Evolutionary conservation across 2,888 invertebrate genomes (phyloP), one percentile per base, ranked within the genome.

Genomic region (Yponomeuta plumbellus): DNA sequence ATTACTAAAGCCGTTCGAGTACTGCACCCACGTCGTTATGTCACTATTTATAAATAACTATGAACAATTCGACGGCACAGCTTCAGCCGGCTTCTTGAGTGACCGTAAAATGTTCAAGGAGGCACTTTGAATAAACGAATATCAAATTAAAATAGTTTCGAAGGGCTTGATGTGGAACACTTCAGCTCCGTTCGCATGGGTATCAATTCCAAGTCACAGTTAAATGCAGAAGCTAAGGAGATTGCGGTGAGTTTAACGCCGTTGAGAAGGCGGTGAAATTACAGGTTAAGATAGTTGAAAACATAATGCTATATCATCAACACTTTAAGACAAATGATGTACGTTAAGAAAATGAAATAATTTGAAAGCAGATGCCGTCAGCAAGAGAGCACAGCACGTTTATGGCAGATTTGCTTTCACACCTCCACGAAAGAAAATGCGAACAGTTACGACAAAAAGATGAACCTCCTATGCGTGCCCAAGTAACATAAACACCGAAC

Each of bases 131-230:
- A 71, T 75, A 73, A 76, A 80, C 76, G 70, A 77, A 79, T 74
- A 72, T 74, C 75, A 80, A 67, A 80, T 82, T 81, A 81, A 85
- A 84, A 83, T 82, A 84, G 73, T 76, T 80, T 68, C 67, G 70
- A 71, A 73, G 69, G 69, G 70, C 71, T 72, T 65, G 71, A 70
- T 74, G 26, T 75, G 71, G 71, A 68, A 75, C 77, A 80, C 82
- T 84, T 80, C 75, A 80, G 75, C 74, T 74, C 71, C 17, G 73
- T 77, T 77, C 75, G 69, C 74, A 75, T 75, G 74, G 73, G 71
- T 76, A 76, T 76, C 74, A 69, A 74, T 75, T 74, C 72, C 70
- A 71, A 70, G 68, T 71, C 73, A 21, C 22, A 73, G 71, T 75
- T 74, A 71, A 71, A 74, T 73, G 72, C 73, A 69, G 74, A 74